A percentile compares a stretch with the other conserved stretches of the same genome.
Evolutionary conservation across 2,113 vertebrate species (phyloP).

Genomic region (Oreotrochilus melanogaster): DNA sequence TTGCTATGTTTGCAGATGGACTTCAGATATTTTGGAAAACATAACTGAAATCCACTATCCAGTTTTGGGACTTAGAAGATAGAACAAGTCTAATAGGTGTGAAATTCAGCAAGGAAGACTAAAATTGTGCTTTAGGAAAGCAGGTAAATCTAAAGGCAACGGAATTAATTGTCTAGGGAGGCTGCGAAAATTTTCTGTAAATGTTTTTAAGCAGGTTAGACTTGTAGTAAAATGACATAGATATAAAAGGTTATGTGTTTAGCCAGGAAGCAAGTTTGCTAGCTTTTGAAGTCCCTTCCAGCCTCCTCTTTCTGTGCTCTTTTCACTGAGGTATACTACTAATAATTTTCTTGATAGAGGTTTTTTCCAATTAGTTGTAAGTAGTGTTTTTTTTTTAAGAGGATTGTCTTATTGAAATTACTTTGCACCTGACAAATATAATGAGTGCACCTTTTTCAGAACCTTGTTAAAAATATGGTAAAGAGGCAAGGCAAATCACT

Average conservation of each 20-base stretch:
- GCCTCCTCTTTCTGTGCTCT: background rate
- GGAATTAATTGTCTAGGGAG: background rate
- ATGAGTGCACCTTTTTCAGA: background rate
- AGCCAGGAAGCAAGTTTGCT: background rate
- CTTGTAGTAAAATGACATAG: background rate
- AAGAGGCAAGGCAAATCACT: background rate
- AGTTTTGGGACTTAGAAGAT: background rate
- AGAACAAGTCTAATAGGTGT: background rate
- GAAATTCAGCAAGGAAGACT: background rate
- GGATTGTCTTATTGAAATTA: background rate
- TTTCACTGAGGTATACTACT: background rate
- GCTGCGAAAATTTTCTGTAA: background rate
- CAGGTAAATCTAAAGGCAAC: background rate
- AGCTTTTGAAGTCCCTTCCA: background rate
- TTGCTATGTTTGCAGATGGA: background rate
- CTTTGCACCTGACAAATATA: background rate
- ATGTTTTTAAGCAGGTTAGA: background rate
- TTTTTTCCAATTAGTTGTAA: background rate
- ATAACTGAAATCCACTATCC: background rate
- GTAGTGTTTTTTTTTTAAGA: background rate
- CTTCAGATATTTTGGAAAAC: background rate
- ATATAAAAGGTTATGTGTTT: background rate
- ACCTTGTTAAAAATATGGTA: background rate
- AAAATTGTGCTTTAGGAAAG: background rate
- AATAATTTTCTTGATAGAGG: background rate